These are phyloP conservation scores for Suncus etruscus DNA, from an alignment of 2,113 vertebrate genomes.

Conservation along the genomic window DNA sequence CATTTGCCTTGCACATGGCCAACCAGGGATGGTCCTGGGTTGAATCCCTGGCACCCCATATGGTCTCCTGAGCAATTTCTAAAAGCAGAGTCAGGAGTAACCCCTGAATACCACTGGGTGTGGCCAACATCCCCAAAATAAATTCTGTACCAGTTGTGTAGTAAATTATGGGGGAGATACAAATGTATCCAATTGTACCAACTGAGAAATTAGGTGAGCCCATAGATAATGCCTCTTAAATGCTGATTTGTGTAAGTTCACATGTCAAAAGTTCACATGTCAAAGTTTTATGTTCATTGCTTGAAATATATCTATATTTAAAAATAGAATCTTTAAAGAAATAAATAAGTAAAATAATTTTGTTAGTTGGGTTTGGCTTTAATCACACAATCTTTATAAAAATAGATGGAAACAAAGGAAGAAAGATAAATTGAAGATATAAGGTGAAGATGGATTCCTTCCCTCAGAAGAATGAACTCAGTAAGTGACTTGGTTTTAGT, in stretches of 20 bases:
- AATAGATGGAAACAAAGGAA: neutral
- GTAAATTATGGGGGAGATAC: no score
- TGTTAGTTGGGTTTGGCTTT: neutral
- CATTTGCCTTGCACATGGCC: no score
- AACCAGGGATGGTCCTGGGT: no score
- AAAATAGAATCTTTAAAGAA: neutral
- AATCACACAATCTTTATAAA: neutral
- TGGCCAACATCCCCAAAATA: neutral
- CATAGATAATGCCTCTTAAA: neutral
- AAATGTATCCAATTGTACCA: neutral
- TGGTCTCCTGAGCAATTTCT: no score
- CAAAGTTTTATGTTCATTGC: neutral
- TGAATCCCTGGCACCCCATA: no score
- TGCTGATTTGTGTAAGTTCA: neutral
- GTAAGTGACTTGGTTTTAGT: neutral
- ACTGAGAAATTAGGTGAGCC: neutral
- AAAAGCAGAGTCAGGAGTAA: no score
- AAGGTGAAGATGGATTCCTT: neutral
- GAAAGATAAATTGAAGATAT: neutral
- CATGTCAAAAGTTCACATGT: neutral
- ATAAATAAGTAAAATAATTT: constrained; percentile 24
- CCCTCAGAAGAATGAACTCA: neutral
- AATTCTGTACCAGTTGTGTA: no score
- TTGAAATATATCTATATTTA: neutral
- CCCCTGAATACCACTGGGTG: no score